These are phyloP conservation scores for Salpingus planirostris DNA, from an alignment of 2,888 invertebrate species.

Conservation along the genomic window DNA sequence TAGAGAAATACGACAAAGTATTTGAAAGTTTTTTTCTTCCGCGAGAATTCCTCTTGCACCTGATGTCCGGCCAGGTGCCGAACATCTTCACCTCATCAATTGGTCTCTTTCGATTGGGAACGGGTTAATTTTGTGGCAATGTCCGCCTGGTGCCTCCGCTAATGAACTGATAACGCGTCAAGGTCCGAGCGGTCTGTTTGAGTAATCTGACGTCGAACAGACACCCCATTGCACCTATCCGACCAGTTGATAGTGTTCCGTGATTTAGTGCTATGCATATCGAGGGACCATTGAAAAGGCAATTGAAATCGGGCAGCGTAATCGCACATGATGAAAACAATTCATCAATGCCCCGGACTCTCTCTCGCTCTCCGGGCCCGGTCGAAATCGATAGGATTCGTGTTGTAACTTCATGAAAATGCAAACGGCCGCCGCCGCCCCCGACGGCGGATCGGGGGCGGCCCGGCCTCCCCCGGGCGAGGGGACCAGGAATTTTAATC, in stretches of 20 bases:
- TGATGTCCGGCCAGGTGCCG: no score
- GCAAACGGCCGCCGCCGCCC: slow-evolving; percentile 22
- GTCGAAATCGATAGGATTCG: slow-evolving; percentile 30
- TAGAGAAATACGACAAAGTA: no score
- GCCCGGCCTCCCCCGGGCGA: slow-evolving; percentile 4
- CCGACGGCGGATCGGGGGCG: slow-evolving; percentile 4
- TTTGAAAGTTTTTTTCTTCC: no score
- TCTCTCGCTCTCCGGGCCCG: not conserved
- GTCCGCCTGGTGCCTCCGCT: slow-evolving; percentile 6
- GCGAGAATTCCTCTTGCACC: no score
- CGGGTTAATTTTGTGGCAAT: no score
- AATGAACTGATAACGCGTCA: slow-evolving; percentile 21
- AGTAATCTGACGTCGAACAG: slow-evolving; percentile 30
- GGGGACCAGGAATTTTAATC: slow-evolving; percentile 39
- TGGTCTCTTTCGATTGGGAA: no score
- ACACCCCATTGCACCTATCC: slow-evolving; percentile 33
- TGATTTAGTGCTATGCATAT: slow-evolving; percentile 41
- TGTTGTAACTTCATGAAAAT: slow-evolving; percentile 34
- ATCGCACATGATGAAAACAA: slow-evolving; percentile 45
- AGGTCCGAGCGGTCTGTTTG: slow-evolving; percentile 22
- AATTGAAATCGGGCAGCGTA: slow-evolving; percentile 43
- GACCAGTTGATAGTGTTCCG: slow-evolving; percentile 38
- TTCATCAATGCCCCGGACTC: slow-evolving; percentile 36
- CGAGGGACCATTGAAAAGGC: slow-evolving; percentile 42
- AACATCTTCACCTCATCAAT: no score